A percentile compares a stretch with the other conserved stretches of the same genome.
Conservation (phyloP, 1,140 invertebrate genomes). For the Drosophila mayri region DNA sequence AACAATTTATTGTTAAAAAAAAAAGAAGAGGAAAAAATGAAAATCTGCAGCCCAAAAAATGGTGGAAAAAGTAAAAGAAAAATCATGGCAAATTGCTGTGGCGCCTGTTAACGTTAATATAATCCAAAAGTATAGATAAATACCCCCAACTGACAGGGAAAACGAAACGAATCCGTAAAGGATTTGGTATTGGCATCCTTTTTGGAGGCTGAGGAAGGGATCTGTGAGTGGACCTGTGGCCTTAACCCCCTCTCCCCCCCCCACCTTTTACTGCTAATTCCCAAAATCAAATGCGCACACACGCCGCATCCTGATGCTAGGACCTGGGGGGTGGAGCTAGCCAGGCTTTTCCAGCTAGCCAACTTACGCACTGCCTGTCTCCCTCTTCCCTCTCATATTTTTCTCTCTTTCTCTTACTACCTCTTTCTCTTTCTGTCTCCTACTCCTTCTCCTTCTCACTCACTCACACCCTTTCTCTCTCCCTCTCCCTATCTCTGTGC, state of each 20-base stretch:
- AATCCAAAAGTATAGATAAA: conserved; percentile 62
- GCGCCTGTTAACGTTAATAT: conserved; percentile 48
- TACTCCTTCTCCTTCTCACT: background rate
- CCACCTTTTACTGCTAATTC: conserved; percentile 38
- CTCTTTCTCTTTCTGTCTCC: background rate
- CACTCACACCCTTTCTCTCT: background rate
- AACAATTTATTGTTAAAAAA: conserved; percentile 73
- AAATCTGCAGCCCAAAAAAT: background rate
- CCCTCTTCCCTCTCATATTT: background rate
- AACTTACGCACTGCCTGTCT: conserved; percentile 47
- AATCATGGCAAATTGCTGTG: background rate
- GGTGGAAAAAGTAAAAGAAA: conserved; percentile 1
- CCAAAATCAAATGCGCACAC: conserved; percentile 62
- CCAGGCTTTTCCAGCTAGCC: conserved; percentile 14
- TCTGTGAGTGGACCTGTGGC: background rate
- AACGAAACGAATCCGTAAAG: background rate
- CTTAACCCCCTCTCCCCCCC: background rate
- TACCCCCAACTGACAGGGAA: conserved; percentile 1
- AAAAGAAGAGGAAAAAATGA: background rate
- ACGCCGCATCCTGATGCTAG: conserved; percentile 15
- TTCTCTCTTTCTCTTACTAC: background rate
- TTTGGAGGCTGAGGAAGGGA: too few relatives aligned
- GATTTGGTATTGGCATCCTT: background rate
- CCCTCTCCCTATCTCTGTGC: background rate
- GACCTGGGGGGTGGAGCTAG: conserved; percentile 10